Evolutionary conservation across 1,140 invertebrate species (phyloP).

Genomic region (Scaptomyza graminum): DNA sequence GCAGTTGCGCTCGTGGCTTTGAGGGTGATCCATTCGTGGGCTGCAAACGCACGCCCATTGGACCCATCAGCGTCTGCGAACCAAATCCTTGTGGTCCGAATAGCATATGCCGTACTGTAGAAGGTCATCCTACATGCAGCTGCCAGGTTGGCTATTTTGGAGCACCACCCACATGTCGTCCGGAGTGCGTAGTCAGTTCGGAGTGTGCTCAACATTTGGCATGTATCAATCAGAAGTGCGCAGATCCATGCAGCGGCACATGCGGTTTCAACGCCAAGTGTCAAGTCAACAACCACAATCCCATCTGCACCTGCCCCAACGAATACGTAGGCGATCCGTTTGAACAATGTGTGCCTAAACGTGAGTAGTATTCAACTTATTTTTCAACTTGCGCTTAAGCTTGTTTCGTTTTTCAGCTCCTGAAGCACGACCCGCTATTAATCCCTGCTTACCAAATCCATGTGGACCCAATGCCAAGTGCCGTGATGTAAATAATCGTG

Average conservation of each 20-base stretch:
- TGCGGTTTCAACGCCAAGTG: constrained; percentile 92
- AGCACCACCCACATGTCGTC: constrained; percentile 90
- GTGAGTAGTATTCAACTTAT: constrained; percentile 84
- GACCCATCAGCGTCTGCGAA: constrained; percentile 88
- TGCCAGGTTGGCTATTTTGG: constrained; percentile 91
- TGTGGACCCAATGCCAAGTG: constrained; percentile 93
- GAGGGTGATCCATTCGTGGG: constrained; percentile 92
- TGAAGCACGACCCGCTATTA: constrained; percentile 82
- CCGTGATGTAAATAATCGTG: constrained; percentile 87
- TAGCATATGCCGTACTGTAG: constrained; percentile 89
- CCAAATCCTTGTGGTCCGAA: constrained; percentile 92
- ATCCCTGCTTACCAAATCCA: constrained; percentile 91
- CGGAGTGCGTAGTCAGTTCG: constrained; percentile 91
- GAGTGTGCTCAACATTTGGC: constrained; percentile 90
- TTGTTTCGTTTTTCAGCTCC: constrained; percentile 35
- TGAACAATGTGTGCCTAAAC: constrained; percentile 88
- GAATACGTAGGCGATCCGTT: constrained; percentile 93
- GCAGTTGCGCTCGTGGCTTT: constrained; percentile 90
- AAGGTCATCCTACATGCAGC: constrained; percentile 90
- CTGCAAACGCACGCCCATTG: constrained; percentile 86
- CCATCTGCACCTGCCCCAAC: constrained; percentile 92
- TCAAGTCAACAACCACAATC: constrained; percentile 92
- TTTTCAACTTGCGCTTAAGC: background rate
- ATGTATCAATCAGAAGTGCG: constrained; percentile 92
- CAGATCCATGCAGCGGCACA: constrained; percentile 91